Evolutionary conservation across 1,140 invertebrate species (phyloP).

Genomic region (Wasmannia auropunctata): DNA sequence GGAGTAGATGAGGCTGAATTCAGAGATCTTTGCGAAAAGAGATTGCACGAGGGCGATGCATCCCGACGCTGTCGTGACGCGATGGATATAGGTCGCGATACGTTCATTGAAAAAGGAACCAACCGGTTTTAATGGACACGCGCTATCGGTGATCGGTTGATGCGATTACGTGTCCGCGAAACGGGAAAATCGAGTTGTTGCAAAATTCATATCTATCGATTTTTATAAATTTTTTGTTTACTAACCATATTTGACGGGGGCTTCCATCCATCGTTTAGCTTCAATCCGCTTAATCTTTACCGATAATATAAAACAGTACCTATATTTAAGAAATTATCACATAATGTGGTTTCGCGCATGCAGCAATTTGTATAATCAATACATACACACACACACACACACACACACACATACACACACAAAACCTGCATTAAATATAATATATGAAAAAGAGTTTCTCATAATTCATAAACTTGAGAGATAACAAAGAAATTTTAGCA

Average conservation of each 20-base stretch:
- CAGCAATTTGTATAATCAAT: background rate
- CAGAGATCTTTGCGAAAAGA: slow-evolving; percentile 34
- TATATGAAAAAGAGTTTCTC: background rate
- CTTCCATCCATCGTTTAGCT: background rate
- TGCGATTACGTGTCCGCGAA: slow-evolving; percentile 36
- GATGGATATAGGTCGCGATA: slow-evolving; percentile 34
- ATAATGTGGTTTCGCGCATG: background rate
- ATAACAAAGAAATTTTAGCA: slow-evolving; percentile 24
- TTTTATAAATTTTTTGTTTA: slow-evolving; percentile 20
- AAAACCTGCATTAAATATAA: background rate
- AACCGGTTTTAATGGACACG: slow-evolving; percentile 38
- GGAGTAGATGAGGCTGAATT: slow-evolving; percentile 39
- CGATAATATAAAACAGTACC: background rate
- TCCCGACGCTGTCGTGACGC: slow-evolving; percentile 14
- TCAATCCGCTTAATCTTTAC: background rate
- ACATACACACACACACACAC: background rate
- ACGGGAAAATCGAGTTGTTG: slow-evolving; percentile 41
- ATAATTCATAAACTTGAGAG: slow-evolving; percentile 2
- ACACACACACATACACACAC: too few species aligned
- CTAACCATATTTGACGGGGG: background rate
- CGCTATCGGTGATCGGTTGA: slow-evolving; percentile 39
- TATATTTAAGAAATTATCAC: background rate
- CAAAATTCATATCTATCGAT: slow-evolving; percentile 36
- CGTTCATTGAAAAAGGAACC: slow-evolving; percentile 37
- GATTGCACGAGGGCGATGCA: slow-evolving; percentile 15